A percentile compares a stretch with the other conserved stretches of the same genome.
phyloP scores from a whole-genome alignment of 2,797 vertebrate species.

The Sebastes steindachneri region DNA sequence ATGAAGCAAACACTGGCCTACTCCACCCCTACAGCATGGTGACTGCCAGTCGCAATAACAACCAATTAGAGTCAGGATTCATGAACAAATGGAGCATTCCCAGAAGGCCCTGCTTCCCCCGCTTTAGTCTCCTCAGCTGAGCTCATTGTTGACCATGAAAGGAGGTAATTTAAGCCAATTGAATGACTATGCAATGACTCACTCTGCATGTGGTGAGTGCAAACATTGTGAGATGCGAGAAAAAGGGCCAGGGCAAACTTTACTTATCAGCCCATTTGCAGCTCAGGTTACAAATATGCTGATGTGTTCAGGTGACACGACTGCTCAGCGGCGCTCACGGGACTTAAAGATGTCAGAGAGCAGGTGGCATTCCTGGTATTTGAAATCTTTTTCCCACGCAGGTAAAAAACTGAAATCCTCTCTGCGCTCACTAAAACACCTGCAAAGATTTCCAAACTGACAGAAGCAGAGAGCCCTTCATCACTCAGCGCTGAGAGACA shows the following conservation, averaged over 20 bases:
- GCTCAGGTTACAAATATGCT: constrained; percentile 65
- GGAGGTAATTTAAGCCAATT: constrained; percentile 84
- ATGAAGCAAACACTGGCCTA: constrained; percentile 53
- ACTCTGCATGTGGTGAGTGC: constrained; percentile 76
- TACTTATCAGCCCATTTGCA: constrained; percentile 66
- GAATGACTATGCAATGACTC: constrained; percentile 83
- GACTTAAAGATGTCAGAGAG: constrained; percentile 19
- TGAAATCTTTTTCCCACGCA: constrained; percentile 42
- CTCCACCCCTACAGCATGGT: constrained; percentile 74
- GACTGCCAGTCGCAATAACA: constrained; percentile 79
- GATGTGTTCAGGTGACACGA: constrained; percentile 43
- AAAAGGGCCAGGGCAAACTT: constrained; percentile 63
- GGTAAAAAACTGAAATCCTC: not conserved
- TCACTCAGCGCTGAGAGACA: not conserved
- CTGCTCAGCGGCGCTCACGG: constrained; percentile 1
- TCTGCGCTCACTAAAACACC: not conserved
- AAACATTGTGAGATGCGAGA: constrained; percentile 75
- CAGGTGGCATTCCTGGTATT: constrained; percentile 55
- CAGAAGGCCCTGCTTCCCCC: constrained; percentile 74
- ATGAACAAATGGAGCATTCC: constrained; percentile 80
- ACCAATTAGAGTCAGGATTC: constrained; percentile 80
- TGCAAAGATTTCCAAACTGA: not conserved
- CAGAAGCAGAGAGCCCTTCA: constrained; percentile 4
- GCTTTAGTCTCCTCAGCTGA: constrained; percentile 78
- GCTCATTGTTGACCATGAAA: constrained; percentile 87